These are phyloP conservation scores for Drosophila oshimai DNA, from an alignment of 1,140 invertebrate genomes.

Conservation along the genomic window DNA sequence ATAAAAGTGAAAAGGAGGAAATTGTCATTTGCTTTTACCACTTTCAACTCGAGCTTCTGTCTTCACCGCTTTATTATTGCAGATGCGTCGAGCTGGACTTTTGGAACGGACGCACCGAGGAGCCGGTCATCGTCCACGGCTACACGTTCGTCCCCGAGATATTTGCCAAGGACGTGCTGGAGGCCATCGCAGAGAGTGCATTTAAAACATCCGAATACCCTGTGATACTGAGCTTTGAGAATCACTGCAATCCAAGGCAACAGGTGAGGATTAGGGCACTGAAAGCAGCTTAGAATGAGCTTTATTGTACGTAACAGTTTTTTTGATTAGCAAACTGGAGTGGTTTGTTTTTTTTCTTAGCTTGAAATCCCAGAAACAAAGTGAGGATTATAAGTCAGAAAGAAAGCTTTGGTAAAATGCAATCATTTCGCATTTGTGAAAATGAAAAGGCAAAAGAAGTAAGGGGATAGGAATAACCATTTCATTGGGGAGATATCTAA, in stretches of 20 bases:
- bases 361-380: neutral
- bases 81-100: slow-evolving; percentile 98
- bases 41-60: neutral
- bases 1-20: slow-evolving; percentile 10
- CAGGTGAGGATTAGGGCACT: slow-evolving; percentile 83
- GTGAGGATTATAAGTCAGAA: neutral
- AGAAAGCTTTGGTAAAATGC: too few species aligned
- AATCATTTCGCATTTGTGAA: too few species aligned
- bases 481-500: too few species aligned
- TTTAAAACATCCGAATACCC: slow-evolving; percentile 99
- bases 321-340: neutral
- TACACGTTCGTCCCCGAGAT: slow-evolving; percentile 99
- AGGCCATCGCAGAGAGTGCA: slow-evolving; percentile 98
- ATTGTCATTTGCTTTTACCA: slow-evolving; percentile 49
- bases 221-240: slow-evolving; percentile 98
- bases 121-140: slow-evolving; percentile 98
- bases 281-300: neutral
- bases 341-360: neutral
- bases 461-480: too few species aligned
- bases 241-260: slow-evolving; percentile 97
- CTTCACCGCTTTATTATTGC: neutral
- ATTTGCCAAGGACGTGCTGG: slow-evolving; percentile 96
- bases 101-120: slow-evolving; percentile 97
- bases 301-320: neutral
- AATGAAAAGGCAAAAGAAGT: neutral